Conservation (phyloP, 1,140 invertebrate species). For the Monomorium pharaonis region DNA sequence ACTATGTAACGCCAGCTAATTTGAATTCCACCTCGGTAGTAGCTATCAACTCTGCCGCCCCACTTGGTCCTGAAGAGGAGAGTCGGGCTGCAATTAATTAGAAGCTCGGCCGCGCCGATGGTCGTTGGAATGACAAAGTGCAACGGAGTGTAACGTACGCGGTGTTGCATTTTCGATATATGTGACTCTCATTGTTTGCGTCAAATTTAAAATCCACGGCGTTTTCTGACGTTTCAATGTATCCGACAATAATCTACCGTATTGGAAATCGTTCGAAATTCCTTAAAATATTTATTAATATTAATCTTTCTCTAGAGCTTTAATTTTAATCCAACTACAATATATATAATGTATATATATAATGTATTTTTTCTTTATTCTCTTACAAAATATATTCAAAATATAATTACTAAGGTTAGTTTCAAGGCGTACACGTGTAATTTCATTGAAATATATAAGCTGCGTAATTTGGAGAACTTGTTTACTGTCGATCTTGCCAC, state of each 20-base stretch:
- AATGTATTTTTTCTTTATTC: not conserved
- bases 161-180: slow-evolving; percentile 37
- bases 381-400: not conserved
- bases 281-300: not conserved
- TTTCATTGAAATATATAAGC: not conserved
- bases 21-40: slow-evolving; percentile 51
- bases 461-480: not conserved
- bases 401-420: not conserved
- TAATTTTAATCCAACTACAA: not conserved
- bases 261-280: not conserved
- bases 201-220: not conserved
- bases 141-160: slow-evolving; percentile 13
- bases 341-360: too few relatives aligned
- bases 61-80: slow-evolving; percentile 37
- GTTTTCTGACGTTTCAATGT: not conserved
- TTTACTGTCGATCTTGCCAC: not conserved
- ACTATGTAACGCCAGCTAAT: slow-evolving; percentile 43
- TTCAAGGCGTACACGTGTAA: not conserved
- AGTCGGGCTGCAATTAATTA: slow-evolving; percentile 57
- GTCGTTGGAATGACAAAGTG: slow-evolving; percentile 48
- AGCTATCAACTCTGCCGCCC: slow-evolving; percentile 30
- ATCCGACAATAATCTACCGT: not conserved
- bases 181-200: not conserved
- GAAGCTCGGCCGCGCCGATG: slow-evolving; percentile 23
- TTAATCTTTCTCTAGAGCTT: not conserved